Percentiles rank a stretch among this genome's conserved stretches.
Conservation (phyloP, 2,113 vertebrate genomes). For the Phrynosoma platyrhinos region DNA sequence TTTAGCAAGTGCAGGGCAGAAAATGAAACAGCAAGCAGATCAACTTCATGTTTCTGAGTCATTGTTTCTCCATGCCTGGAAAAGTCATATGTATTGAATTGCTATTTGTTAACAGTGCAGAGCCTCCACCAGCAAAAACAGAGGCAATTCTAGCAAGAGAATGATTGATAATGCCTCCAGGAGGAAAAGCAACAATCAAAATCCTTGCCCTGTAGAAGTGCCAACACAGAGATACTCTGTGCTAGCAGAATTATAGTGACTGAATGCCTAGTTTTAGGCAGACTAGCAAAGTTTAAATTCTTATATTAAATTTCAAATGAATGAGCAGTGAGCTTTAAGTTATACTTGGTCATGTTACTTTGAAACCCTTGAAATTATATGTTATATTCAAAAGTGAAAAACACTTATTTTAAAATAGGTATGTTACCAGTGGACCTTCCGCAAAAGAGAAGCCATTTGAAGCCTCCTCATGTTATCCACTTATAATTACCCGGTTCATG, state of each 20-base stretch:
- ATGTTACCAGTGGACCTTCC: neutral
- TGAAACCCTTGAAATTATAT: conserved; percentile 5
- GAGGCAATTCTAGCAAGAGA: neutral
- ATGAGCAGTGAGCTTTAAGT: neutral
- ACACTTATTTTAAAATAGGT: neutral
- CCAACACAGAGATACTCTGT: neutral
- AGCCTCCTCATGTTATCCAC: neutral
- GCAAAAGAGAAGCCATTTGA: conserved; percentile 31
- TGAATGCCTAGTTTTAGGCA: neutral
- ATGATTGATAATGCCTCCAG: neutral
- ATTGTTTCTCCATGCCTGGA: neutral
- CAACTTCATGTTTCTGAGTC: neutral
- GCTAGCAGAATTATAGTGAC: neutral
- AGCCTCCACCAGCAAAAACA: neutral
- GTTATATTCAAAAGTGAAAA: neutral
- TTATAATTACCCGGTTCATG: conserved; percentile 10
- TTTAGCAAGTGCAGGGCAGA: neutral
- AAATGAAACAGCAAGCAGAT: neutral
- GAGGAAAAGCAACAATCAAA: neutral
- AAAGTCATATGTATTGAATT: neutral
- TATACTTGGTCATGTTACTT: neutral
- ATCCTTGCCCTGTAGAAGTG: neutral
- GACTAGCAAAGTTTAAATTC: neutral
- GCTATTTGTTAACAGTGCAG: neutral
- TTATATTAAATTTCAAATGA: neutral